phyloP scores from a whole-genome alignment of 2,113 vertebrate species.

The Pteropus alecto region DNA sequence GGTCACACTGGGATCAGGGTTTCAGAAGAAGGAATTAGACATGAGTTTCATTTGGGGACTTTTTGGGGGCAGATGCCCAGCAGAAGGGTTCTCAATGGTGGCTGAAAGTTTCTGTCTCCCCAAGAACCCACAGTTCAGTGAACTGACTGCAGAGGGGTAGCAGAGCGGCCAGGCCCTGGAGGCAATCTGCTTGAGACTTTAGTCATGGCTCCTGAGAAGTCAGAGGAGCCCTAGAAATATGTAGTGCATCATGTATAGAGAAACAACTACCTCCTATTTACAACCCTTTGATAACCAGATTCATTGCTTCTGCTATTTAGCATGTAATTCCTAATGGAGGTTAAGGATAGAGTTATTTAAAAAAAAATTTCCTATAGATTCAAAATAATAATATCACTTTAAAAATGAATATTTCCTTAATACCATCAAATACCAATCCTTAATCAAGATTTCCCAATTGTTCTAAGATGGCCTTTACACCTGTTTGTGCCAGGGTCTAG shows the following conservation, averaged over 20 bases:
- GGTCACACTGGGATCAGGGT: neutral
- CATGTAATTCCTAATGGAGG: neutral
- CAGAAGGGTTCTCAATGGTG: conserved; percentile 34
- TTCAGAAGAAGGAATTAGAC: conserved; percentile 18
- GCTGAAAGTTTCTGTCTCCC: neutral
- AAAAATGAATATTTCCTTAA: neutral
- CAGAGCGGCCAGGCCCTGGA: neutral
- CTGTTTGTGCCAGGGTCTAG: neutral
- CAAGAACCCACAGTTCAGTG: neutral
- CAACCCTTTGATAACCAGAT: neutral
- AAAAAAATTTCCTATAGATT: neutral
- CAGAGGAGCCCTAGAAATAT: neutral
- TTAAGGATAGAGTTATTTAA: neutral
- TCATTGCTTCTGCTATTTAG: neutral
- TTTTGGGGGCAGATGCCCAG: conserved; percentile 19
- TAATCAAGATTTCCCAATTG: neutral
- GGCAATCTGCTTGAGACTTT: neutral
- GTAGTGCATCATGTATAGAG: neutral
- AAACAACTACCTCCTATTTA: neutral
- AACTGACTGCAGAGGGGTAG: neutral
- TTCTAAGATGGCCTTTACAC: neutral
- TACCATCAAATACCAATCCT: neutral
- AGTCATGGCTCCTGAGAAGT: neutral
- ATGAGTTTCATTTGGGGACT: neutral
- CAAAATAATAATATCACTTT: neutral